These are phyloP conservation scores for Bicyclus anynana DNA, from an alignment of 1,140 invertebrate species.

Conservation along the genomic window DNA sequence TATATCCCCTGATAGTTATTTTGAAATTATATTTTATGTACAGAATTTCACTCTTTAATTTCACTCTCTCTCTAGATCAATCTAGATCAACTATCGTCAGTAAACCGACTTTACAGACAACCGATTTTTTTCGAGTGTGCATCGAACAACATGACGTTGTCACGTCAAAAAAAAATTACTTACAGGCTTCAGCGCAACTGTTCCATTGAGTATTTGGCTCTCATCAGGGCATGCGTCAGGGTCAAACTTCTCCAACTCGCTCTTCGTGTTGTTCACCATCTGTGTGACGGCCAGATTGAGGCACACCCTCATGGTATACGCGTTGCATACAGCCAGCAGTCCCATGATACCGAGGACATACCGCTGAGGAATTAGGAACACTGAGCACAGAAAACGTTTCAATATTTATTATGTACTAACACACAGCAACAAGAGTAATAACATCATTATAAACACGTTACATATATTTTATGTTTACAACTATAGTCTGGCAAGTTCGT, in stretches of 20 bases:
- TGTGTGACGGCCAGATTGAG: conserved; percentile 85
- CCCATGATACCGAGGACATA: conserved; percentile 80
- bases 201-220: conserved; percentile 54
- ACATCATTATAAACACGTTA: no score
- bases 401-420: background rate
- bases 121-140: no score
- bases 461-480: no score
- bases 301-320: conserved; percentile 84
- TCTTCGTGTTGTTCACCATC: conserved; percentile 78
- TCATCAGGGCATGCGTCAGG: conserved; percentile 63
- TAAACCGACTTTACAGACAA: no score
- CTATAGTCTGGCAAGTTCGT: no score
- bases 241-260: conserved; percentile 45
- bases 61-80: no score
- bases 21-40: no score
- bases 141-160: no score
- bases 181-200: conserved; percentile 51
- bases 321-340: conserved; percentile 80
- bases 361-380: conserved; percentile 73
- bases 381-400: conserved; percentile 45
- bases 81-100: no score
- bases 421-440: no score
- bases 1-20: no score
- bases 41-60: no score
- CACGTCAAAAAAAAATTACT: conserved; percentile 30